Percentiles rank a stretch among this genome's conserved stretches.
phyloP scores from a whole-genome alignment of 2,888 invertebrate species.

The Hetaerina titia region DNA sequence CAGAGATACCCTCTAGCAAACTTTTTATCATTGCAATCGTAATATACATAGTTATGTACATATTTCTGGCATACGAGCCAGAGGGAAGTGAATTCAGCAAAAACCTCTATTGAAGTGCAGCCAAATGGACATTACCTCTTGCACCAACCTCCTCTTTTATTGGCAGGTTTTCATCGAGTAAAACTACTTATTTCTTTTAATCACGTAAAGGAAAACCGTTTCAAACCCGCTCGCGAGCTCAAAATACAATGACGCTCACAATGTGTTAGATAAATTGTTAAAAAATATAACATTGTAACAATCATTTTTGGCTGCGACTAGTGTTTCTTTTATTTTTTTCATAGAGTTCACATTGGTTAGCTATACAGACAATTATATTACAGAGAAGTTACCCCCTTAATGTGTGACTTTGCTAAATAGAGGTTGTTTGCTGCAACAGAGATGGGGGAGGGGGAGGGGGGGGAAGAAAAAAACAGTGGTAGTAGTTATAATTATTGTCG shows the following conservation, averaged over 20 bases:
- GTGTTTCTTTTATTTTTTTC: neutral
- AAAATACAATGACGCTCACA: neutral
- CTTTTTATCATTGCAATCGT: neutral
- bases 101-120: neutral
- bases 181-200: neutral
- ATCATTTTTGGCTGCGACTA: neutral
- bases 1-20: neutral
- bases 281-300: conserved; percentile 18
- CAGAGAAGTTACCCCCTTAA: neutral
- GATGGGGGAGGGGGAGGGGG: neutral
- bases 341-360: neutral
- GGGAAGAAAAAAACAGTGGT: neutral
- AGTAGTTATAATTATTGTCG: conserved; percentile 35
- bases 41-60: neutral
- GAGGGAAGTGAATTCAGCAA: neutral
- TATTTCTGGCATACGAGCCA: neutral
- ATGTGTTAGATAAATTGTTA: neutral
- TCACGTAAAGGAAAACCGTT: neutral
- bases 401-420: neutral
- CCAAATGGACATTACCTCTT: neutral
- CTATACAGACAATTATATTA: neutral
- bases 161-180: neutral
- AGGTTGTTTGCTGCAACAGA: neutral
- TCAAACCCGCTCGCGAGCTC: neutral
- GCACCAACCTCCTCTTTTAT: neutral